Percentiles rank a stretch among this genome's conserved stretches.
Conservation (phyloP, 2,113 vertebrate species). For the Brevimyrus niger region DNA sequence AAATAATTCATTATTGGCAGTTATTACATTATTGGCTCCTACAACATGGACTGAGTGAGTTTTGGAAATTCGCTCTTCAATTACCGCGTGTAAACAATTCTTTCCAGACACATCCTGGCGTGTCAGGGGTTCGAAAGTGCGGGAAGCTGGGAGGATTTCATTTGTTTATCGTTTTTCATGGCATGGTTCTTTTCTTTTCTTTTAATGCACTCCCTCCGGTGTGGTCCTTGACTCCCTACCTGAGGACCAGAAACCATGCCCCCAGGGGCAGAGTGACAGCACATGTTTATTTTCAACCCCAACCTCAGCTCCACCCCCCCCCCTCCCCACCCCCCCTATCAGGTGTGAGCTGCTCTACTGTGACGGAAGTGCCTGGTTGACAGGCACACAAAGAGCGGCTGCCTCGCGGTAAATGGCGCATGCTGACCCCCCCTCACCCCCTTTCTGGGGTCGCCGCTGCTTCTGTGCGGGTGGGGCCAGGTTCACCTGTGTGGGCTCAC, state of each 20-base stretch:
- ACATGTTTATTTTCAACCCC: slow-evolving; percentile 18
- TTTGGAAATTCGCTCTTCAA: not conserved
- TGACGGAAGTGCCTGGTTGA: slow-evolving; percentile 51
- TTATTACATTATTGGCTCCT: not conserved
- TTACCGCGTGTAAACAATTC: not conserved
- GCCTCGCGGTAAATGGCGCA: slow-evolving; percentile 57
- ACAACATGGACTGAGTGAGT: not conserved
- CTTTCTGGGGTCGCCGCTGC: too few relatives aligned
- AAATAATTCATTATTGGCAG: not conserved
- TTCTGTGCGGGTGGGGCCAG: slow-evolving; percentile 23
- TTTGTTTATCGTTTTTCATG: not conserved
- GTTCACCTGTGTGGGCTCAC: not conserved
- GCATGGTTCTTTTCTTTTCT: not conserved
- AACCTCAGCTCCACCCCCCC: not conserved
- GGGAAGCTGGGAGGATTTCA: not conserved
- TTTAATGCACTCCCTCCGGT: not conserved
- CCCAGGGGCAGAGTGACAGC: not conserved
- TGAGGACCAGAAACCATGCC: not conserved
- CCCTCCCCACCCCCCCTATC: not conserved
- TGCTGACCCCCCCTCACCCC: slow-evolving; percentile 32
- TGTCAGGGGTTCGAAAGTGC: not conserved
- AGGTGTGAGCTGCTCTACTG: slow-evolving; percentile 11
- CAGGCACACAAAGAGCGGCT: slow-evolving; percentile 56
- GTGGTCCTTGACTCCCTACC: not conserved
- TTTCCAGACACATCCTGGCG: not conserved